A percentile compares a stretch with the other conserved stretches of the same genome.
Evolutionary conservation across 2,113 vertebrate genomes (phyloP).

Genomic region (Arenaria interpres): DNA sequence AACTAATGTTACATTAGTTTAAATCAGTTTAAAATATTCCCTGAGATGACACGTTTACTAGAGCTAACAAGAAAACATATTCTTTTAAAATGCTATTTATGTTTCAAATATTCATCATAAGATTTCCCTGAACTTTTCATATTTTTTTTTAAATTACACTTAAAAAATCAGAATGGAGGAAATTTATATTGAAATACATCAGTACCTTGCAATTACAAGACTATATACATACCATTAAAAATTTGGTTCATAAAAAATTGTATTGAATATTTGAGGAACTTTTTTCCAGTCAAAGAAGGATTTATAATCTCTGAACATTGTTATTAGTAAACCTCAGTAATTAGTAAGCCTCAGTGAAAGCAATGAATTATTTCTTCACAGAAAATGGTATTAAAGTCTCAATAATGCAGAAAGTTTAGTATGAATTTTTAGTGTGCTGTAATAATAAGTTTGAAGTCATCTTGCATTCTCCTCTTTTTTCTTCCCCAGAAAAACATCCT

Average conservation of each 20-base stretch:
- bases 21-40: background rate
- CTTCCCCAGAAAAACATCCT: background rate
- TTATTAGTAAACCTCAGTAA: background rate
- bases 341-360: background rate
- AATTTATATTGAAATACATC: background rate
- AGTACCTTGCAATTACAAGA: background rate
- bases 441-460: background rate
- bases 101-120: background rate
- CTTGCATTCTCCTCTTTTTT: background rate
- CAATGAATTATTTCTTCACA: background rate
- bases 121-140: background rate
- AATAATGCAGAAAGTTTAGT: background rate
- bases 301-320: background rate
- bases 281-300: background rate
- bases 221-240: background rate
- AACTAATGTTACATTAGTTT: background rate
- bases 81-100: background rate
- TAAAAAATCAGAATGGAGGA: background rate
- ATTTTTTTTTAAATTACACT: background rate
- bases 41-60: background rate
- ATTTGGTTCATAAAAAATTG: background rate
- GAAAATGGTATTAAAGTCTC: background rate
- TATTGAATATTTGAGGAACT: background rate
- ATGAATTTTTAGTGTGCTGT: background rate
- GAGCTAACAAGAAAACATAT: background rate